Base-by-base conservation (phyloP, 2,888 invertebrate species). In the Oligia latruncula region DNA sequence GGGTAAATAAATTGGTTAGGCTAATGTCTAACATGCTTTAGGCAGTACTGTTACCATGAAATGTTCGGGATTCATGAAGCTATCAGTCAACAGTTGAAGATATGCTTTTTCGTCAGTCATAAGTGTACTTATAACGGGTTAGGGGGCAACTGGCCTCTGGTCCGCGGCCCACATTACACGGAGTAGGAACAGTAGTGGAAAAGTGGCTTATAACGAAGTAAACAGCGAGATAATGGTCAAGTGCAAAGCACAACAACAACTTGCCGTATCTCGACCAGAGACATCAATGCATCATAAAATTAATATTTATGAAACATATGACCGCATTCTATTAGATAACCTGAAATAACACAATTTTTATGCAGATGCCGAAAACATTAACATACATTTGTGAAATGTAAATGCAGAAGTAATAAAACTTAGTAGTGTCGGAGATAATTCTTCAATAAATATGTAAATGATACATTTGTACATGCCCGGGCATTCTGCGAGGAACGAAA, bases 401-500 rank as follows among this genome's bases (percentile, higher is more conserved):
- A 82, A 77, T 78, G 67, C 40, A 67, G 4, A 40, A 65, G 62
- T 67, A 52, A 74, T 74, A 77, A 74, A 83, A 82, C 83, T 82
- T 82, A 82, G 70, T 83, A 77, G 82, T 82, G 71, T 49, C 74
- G 62, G 78, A 83, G 74, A 82, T 78, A 83, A 82, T 78, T 23
- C 66, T 82, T 64, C 43, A 71, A 80, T 76, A 70, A 80, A 84
- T 83, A 80, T 83, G 80, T 43, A 84, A 83, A 83, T 79, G 9
- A 52, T 70, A 65, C 74, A 46, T 75, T 67, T 72, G 68, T 40
- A 46, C 35, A 20, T 5, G 35, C 43, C 15, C 20, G 49, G 15
- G 17, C 17, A n/a, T 58, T 40, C 29, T 49, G 76, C 58, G 64
- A 46, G 23, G n/a, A 55, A 74, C 29, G 43, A 77, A 67, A 55